Conservation (phyloP, 2,113 vertebrate genomes). For the Corythaixoides concolor region DNA sequence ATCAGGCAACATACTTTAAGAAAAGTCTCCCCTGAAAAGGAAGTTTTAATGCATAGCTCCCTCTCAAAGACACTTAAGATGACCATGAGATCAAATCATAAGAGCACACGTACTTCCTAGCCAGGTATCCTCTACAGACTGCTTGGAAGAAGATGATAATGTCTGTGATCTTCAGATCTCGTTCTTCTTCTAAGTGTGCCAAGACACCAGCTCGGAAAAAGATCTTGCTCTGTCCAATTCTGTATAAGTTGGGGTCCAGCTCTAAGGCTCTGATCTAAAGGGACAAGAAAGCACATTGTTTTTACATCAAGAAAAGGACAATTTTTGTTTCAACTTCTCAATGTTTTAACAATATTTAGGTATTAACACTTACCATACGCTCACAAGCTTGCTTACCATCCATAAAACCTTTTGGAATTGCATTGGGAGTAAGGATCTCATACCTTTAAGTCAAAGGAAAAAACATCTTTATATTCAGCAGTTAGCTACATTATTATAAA, state of each 20-base stretch:
- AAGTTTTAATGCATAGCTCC: neutral
- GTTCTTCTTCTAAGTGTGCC: slow-evolving; percentile 95
- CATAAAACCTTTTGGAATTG: slow-evolving; percentile 98
- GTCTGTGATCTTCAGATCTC: slow-evolving; percentile 97
- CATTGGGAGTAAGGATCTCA: slow-evolving; percentile 96
- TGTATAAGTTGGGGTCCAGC: slow-evolving; percentile 93
- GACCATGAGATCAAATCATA: fast-evolving
- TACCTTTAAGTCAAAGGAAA: slow-evolving; percentile 79
- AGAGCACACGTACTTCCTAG: slow-evolving; percentile 86
- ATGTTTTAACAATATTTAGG: neutral
- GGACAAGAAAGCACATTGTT: neutral
- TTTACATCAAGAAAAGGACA: neutral
- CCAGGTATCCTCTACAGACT: slow-evolving; percentile 93
- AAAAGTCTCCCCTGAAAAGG: neutral
- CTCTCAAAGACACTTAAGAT: neutral
- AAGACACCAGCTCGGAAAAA: slow-evolving; percentile 97
- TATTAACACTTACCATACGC: slow-evolving; percentile 84
- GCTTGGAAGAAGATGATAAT: slow-evolving; percentile 99
- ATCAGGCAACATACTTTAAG: neutral
- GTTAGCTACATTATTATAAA: neutral
- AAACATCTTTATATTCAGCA: neutral
- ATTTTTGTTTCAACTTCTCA: neutral
- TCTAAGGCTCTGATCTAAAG: slow-evolving; percentile 91
- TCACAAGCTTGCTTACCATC: slow-evolving; percentile 98
- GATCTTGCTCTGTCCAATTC: slow-evolving; percentile 98